These are phyloP conservation scores for Oncorhynchus keta DNA, from an alignment of 2,113 vertebrate species.

Conservation along the genomic window DNA sequence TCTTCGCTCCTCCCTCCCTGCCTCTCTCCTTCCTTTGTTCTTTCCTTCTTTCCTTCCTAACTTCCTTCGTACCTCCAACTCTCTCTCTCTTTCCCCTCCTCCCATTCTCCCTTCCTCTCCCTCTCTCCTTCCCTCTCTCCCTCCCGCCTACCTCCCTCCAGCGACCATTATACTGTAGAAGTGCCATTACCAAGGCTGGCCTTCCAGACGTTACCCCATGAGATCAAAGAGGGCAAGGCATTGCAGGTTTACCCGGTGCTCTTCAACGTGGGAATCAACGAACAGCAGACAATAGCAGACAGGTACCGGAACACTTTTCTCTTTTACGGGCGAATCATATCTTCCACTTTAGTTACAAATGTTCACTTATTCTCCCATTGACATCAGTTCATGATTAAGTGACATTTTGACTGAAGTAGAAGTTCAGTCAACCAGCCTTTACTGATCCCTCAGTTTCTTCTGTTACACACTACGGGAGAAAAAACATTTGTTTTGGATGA, in stretches of 20 bases:
- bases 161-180: conserved; percentile 88
- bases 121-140: background rate
- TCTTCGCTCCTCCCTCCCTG: background rate
- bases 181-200: conserved; percentile 86
- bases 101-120: background rate
- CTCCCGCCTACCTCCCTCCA: conserved; percentile 50
- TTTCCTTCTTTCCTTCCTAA: no score
- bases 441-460: no score
- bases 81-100: background rate
- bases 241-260: conserved; percentile 87
- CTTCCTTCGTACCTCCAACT: no score
- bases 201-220: conserved; percentile 87
- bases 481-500: no score
- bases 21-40: background rate
- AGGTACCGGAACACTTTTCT: conserved; percentile 74
- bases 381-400: no score
- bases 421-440: no score
- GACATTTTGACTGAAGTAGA: no score
- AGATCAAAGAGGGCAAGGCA: conserved; percentile 88
- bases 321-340: no score
- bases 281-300: conserved; percentile 96
- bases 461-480: no score
- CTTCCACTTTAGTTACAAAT: no score
- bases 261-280: conserved; percentile 97
- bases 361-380: no score